phyloP scores from a whole-genome alignment of 2,113 vertebrate genomes.

The Alces alces region DNA sequence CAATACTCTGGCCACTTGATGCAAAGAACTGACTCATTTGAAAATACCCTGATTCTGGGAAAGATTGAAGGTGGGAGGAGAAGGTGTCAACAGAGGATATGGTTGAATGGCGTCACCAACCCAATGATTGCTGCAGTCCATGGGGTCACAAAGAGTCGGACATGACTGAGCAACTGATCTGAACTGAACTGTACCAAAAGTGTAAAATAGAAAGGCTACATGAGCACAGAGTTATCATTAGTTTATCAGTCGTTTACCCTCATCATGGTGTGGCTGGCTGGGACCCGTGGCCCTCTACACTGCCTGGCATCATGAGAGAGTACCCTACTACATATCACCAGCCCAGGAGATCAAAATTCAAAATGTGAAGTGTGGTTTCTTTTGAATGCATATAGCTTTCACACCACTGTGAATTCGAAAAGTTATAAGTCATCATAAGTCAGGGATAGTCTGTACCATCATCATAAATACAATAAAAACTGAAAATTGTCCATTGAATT shows the following conservation, averaged over 20 bases:
- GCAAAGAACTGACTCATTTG: no score
- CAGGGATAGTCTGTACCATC: background rate
- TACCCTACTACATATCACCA: background rate
- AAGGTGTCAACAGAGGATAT: background rate
- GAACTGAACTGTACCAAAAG: background rate
- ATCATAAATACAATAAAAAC: background rate
- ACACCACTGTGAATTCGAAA: background rate
- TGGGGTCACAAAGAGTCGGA: background rate
- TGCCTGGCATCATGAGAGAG: background rate
- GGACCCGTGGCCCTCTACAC: background rate
- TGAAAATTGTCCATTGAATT: background rate
- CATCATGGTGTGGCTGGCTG: background rate
- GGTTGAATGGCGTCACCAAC: background rate
- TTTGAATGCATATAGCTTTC: background rate
- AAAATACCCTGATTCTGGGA: no score
- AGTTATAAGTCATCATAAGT: background rate
- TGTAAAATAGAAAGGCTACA: background rate
- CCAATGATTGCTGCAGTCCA: background rate
- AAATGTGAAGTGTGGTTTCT: background rate
- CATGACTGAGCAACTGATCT: background rate
- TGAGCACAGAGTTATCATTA: background rate
- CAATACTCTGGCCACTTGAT: no score
- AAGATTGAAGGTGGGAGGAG: accelerated
- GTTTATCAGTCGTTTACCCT: background rate
- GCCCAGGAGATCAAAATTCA: background rate